Evolutionary conservation across 23 tunicate genomes (phyloP), one percentile per base, ranked within the genome.

Genomic region (Botrylloides violaceus): DNA sequence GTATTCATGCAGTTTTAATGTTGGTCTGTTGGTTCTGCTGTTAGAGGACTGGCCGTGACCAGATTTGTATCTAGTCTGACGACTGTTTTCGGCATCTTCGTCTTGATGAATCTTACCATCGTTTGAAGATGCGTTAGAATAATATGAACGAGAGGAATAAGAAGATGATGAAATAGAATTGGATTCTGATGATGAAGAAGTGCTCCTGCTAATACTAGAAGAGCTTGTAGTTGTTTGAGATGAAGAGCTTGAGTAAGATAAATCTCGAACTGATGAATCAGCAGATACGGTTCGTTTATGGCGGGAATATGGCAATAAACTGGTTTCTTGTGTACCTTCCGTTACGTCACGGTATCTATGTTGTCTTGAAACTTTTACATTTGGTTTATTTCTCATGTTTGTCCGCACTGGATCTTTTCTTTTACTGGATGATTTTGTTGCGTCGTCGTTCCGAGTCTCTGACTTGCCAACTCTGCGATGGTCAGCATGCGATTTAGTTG

Each of bases 191-290:
- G 36, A 21, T 9, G 74, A 2, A 37, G 26, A 36, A 43, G 43
- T 35, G 2, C 56, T 35, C 24, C 19, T 36, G 58, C 58, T 68
- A 35, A n/a, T 20, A 28, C 32, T 35, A 43, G 58, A 37, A 1
- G 58, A 68, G 37, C 37, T 19, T 25, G 65, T 18, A 20, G 29
- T 29, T 0, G 65, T 18, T 60, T n/a, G 21, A 7, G 74, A 68
- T 23, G 74, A 37, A 38, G 56, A 68, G 37, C 58, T 68, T 37
- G 74, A 29, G 33, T 63, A 63, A 29, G 70, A 68, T 23, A 68
- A 22, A 37, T 68, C 74, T 22, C 74, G 36, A 6, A 39, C 56
- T 22, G 74, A 68, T 4, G 74, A 68, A 36, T 68, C 74, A 20
- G 56, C 74, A 5, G 74, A 68, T 6, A 68, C 74, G 21, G 56